Percentiles rank a stretch among this genome's conserved stretches.
These are phyloP conservation scores for Limnephilus lunatus DNA, from an alignment of 2,888 invertebrate genomes.

Conservation along the genomic window DNA sequence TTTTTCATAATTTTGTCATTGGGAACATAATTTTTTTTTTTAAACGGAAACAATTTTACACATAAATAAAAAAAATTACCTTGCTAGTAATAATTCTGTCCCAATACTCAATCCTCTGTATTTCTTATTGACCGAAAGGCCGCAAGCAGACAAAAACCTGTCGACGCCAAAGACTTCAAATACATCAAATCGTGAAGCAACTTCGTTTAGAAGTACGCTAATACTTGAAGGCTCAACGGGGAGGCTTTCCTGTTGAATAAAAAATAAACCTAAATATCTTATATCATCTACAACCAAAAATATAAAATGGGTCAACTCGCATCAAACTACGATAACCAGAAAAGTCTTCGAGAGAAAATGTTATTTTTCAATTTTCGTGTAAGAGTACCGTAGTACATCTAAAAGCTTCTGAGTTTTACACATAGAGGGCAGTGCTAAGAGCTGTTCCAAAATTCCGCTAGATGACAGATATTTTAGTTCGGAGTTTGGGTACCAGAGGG, in stretches of 20 bases:
- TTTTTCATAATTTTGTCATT: too few species aligned
- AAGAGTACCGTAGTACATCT: too few species aligned
- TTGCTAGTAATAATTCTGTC: slow-evolving; percentile 57
- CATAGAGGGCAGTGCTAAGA: too few species aligned
- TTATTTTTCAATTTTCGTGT: neutral
- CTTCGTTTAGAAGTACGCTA: slow-evolving; percentile 9
- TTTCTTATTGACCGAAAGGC: slow-evolving; percentile 54
- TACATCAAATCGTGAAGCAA: slow-evolving; percentile 50
- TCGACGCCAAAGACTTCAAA: slow-evolving; percentile 55
- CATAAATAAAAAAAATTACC: slow-evolving; percentile 36
- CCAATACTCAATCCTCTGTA: slow-evolving; percentile 61
- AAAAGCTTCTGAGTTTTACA: too few species aligned
- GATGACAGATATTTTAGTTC: too few species aligned
- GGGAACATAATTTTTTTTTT: too few species aligned
- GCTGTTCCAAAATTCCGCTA: too few species aligned
- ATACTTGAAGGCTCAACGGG: neutral
- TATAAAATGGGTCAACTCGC: neutral
- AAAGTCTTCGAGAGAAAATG: neutral
- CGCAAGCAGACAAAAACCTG: slow-evolving; percentile 53
- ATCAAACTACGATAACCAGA: neutral
- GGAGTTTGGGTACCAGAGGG: too few species aligned
- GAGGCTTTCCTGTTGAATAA: neutral
- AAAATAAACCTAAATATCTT: neutral
- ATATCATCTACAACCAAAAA: neutral
- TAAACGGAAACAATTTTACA: too few species aligned